These are phyloP conservation scores for Rhingia campestris DNA, from an alignment of 2,888 invertebrate genomes.

Conservation along the genomic window DNA sequence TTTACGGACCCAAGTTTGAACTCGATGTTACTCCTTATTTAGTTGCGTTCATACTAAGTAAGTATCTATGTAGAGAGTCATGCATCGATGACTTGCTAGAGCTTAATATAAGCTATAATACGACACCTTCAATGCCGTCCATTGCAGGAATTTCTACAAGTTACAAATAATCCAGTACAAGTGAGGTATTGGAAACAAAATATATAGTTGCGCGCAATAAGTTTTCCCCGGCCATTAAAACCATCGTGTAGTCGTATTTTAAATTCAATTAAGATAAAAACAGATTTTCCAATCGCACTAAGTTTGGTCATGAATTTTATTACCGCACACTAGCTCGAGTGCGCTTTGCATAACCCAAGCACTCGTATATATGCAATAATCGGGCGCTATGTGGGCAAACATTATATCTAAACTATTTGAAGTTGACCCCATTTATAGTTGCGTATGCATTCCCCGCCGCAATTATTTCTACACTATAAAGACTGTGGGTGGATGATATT, in stretches of 20 bases:
- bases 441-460: constrained; percentile 46
- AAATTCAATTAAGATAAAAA: constrained; percentile 66
- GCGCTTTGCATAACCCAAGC: constrained; percentile 42
- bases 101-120: constrained; percentile 21
- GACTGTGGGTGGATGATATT: constrained; percentile 65
- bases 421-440: constrained; percentile 61
- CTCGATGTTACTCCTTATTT: constrained; percentile 28
- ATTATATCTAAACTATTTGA: constrained; percentile 50
- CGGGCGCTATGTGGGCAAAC: constrained; percentile 46
- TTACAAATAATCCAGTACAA: neutral
- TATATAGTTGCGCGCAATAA: constrained; percentile 14
- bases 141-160: constrained; percentile 30
- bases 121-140: constrained; percentile 51
- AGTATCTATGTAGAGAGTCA: constrained; percentile 20
- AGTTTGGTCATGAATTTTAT: constrained; percentile 69
- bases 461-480: constrained; percentile 24
- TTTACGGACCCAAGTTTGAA: constrained; percentile 38
- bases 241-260: constrained; percentile 4
- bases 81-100: constrained; percentile 42
- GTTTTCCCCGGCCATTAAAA: constrained; percentile 2
- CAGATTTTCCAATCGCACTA: constrained; percentile 52
- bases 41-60: constrained; percentile 17
- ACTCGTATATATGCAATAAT: neutral
- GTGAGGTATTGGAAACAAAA: neutral
- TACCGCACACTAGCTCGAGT: constrained; percentile 29